Evolutionary conservation across 2,797 vertebrate species (phyloP).

Genomic region (Molothrus aeneus): DNA sequence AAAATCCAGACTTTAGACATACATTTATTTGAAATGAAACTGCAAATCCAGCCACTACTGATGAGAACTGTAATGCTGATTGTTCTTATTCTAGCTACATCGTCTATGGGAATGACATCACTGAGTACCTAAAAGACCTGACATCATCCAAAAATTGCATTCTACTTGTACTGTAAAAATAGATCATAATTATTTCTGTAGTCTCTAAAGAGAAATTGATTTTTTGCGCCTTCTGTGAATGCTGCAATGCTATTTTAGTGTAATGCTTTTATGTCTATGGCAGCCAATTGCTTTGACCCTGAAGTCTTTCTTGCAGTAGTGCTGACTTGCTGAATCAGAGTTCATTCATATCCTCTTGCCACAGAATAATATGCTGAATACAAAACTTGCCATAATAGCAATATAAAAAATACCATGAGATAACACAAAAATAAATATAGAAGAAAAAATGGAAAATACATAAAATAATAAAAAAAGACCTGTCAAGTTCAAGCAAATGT

Average conservation of each 20-base stretch:
- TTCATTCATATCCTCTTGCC: slow-evolving; percentile 25
- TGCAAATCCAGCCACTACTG: background rate
- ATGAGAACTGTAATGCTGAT: background rate
- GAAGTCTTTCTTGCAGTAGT: slow-evolving; percentile 39
- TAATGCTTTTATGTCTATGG: slow-evolving; percentile 26
- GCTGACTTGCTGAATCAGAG: slow-evolving; percentile 45
- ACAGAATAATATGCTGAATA: background rate
- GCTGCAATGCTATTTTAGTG: slow-evolving; percentile 43
- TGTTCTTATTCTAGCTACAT: background rate
- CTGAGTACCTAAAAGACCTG: background rate
- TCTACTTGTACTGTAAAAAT: slow-evolving; percentile 18
- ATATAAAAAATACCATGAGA: background rate
- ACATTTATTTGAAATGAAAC: background rate
- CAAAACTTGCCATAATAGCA: background rate
- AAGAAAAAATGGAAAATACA: background rate
- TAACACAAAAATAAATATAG: background rate
- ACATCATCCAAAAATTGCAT: slow-evolving; percentile 11
- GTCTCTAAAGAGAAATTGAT: slow-evolving; percentile 29
- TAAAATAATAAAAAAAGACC: background rate
- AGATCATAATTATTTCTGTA: slow-evolving; percentile 14
- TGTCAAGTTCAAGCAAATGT: background rate
- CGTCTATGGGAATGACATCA: background rate
- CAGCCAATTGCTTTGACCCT: slow-evolving; percentile 58
- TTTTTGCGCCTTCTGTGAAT: slow-evolving; percentile 30
- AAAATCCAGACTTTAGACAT: background rate